Conservation (phyloP, 2,888 invertebrate species). For the Argynnis bischoffii region DNA sequence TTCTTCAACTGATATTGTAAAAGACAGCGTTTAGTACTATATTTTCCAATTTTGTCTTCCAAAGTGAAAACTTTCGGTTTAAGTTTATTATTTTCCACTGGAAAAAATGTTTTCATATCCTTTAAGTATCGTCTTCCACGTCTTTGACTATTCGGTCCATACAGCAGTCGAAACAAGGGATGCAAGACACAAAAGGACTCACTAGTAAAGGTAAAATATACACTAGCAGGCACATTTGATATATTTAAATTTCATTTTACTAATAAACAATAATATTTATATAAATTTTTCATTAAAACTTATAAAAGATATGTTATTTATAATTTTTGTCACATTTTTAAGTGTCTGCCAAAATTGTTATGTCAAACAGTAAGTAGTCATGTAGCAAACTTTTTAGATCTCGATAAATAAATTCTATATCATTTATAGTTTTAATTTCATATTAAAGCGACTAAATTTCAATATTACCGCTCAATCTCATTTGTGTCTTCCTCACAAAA, state of each 20-base stretch:
- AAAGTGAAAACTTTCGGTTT: too few relatives aligned
- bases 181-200: slow-evolving; percentile 55
- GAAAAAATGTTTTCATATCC: neutral
- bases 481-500: too few relatives aligned
- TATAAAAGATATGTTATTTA: neutral
- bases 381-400: too few relatives aligned
- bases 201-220: slow-evolving; percentile 50
- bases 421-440: too few relatives aligned
- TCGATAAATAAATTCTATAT: too few relatives aligned
- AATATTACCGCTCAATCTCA: too few relatives aligned
- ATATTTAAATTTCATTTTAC: neutral
- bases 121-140: slow-evolving; percentile 35
- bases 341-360: too few relatives aligned
- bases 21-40: too few relatives aligned
- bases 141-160: slow-evolving; percentile 50
- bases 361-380: too few relatives aligned
- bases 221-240: slow-evolving; percentile 48
- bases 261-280: neutral
- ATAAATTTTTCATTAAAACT: neutral
- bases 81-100: neutral
- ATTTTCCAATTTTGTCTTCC: too few relatives aligned
- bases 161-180: slow-evolving; percentile 54
- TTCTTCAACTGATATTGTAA: too few relatives aligned
- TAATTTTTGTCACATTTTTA: neutral
- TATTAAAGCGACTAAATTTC: too few relatives aligned